Percentiles rank a stretch among this genome's conserved stretches.
Evolutionary conservation across 2,113 vertebrate genomes (phyloP).

Genomic region (Leuciscus idus): DNA sequence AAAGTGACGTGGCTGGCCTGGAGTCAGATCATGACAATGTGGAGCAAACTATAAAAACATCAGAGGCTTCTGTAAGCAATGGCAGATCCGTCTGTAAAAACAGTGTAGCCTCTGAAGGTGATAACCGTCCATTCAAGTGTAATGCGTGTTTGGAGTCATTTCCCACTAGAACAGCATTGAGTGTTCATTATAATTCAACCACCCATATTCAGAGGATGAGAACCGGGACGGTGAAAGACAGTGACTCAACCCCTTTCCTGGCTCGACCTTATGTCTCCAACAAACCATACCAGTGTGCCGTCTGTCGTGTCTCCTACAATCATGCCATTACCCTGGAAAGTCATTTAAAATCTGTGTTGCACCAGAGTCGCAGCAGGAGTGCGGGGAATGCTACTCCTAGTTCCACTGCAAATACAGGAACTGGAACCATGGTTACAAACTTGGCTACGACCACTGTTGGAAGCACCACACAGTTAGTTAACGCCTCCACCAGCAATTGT

Average conservation of each 20-base stretch:
- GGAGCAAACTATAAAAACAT: constrained; percentile 56
- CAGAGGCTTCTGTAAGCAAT: constrained; percentile 61
- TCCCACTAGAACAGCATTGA: constrained; percentile 83
- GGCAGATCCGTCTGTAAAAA: constrained; percentile 68
- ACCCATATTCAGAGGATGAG: constrained; percentile 89
- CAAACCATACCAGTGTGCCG: constrained; percentile 89
- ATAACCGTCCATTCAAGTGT: constrained; percentile 84
- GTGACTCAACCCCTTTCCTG: constrained; percentile 55
- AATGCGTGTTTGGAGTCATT: constrained; percentile 88
- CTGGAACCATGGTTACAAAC: constrained; percentile 56
- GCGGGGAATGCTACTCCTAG: constrained; percentile 65
- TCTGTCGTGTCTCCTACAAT: constrained; percentile 90
- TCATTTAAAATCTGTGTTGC: constrained; percentile 90
- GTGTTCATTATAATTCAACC: constrained; percentile 88
- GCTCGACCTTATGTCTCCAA: constrained; percentile 74
- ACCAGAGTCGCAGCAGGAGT: constrained; percentile 86
- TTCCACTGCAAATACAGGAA: constrained; percentile 51
- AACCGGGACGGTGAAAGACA: constrained; percentile 74
- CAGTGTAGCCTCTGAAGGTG: constrained; percentile 63
- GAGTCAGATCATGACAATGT: constrained; percentile 66
- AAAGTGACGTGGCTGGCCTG: constrained; percentile 58
- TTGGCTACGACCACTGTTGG: constrained; percentile 60
- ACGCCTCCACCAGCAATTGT: constrained; percentile 65
- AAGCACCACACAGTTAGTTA: constrained; percentile 63
- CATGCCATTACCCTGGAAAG: constrained; percentile 91